Base-by-base conservation (phyloP, 2,888 invertebrate genomes). In the Philhelius pedissequus region DNA sequence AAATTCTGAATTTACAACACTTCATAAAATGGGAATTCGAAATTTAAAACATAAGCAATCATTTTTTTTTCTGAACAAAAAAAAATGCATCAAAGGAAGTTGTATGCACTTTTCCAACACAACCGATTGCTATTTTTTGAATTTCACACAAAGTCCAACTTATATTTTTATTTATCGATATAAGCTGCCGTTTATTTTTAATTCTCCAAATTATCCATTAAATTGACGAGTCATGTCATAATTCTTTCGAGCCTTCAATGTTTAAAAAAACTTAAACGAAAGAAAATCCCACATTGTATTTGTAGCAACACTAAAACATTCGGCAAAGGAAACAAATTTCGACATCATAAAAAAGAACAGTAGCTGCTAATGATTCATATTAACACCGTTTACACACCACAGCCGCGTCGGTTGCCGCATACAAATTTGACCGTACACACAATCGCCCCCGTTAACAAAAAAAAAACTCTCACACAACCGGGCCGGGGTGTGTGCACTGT, bases 311-410 rank as follows among this genome's bases (percentile, higher is more conserved):
- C 50, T 8, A 15, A 40, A 3, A 3, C 15, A 15, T 8, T 40
- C 3, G 3, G 15, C 3, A 1, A 15, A 43, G 8, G 11, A 8
- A 32, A 20, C 1, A 32, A 32, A 30, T 22, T 22, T 40, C 32
- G 4, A 64, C 48, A 35, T 9, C 45, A 20, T 30, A 52, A 48
- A 38, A 64, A 73, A 74, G 60, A 18, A 73, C 78, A 7, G 78
- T 79, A 74, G 79, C 74, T 62, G 52, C 62, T 75, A 80, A 75
- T 80, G 80, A 54, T 75, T 70, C 75, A 43, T 80, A 75, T 80
- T 80, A 79, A 84, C 75, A 80, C 66, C 75, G 66, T 75, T 80
- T 83, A 78, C 69, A 73, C 40, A 68, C 60, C 38, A 15, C 40
- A 32, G 2, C 13, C 9, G 15, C 9, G 3, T 0, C 40, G 11